Evolutionary conservation across 2,113 vertebrate species (phyloP), one percentile per base, ranked within the genome.

Genomic region (Columbina picui): DNA sequence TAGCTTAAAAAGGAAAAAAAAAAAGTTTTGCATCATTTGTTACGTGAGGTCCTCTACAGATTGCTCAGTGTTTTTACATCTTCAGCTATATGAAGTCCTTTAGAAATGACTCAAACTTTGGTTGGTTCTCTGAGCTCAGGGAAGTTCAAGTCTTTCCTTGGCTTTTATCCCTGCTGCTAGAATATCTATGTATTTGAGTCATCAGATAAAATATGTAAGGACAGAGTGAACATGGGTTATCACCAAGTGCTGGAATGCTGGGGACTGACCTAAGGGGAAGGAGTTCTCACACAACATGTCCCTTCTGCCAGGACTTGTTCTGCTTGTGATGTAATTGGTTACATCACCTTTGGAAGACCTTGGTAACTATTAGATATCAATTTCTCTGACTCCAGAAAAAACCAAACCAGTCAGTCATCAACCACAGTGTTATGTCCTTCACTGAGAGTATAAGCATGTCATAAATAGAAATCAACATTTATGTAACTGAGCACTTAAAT

Each of bases 181-280:
- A 56, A 89, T 68, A 27, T 3, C 10, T 15, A 0, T 10, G 12
- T 52, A 14, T 71, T 86, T 92, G 39, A 65, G 18, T 50, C n/a
- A n/a, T 69, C 32, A 73, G 49, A 32, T 6, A 45, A 65, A 89
- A 64, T 2, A 4, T 14, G 12, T 67, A 52, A 57, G 17, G 30
- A 63, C 47, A 63, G 45, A 26, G 20, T 73, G 13, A 69, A 60
- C 4, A 21, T 5, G 3, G 23, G 7, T 30, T 3, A 55, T 59
- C 20, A 34, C 9, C 17, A 36, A 59, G 11, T 25, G 1, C 19
- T 57, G 8, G 21, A 52, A 61, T 3, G 1, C 0, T 64, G 30
- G 3, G 0, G 3, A 36, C 7, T 36, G 50, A 39, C 17, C 49
- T 65, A 20, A 55, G 36, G 6, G 2, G 19, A 41, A 57, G 0